Base-by-base conservation (phyloP, 2,797 vertebrate genomes). In the Sebastes steindachneri region DNA sequence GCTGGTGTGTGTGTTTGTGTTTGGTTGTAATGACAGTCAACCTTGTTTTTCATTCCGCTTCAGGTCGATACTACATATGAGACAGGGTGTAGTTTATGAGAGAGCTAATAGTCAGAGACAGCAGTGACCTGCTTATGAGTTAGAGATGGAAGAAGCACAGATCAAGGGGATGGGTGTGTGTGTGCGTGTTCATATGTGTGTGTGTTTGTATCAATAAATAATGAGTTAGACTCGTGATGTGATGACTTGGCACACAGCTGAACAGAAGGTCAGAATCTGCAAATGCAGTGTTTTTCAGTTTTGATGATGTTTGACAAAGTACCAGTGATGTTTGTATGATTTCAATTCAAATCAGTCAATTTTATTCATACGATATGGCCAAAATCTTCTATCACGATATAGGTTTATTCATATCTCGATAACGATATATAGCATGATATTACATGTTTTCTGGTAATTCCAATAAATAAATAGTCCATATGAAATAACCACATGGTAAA, bases 1-100 rank as follows among this genome's bases (percentile, higher is more conserved):
- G 64, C 28, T 25, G 57, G 58, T 64, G 65, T 72, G 65, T 72
- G 37, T 80, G 73, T 87, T 29, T 88, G 60, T 79, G 68, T 84
- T 71, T 69, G 48, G 28, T 35, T 53, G 66, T 83, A 86, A 85
- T 79, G 77, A 82, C 69, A 84, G 84, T 85, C 83, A 68, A 28
- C 66, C 84, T 84, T 86, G 74, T 88, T 84, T 89, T 91, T 83
- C 79, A 85, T 89, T 80, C 45, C 7, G 15, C 67, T 81, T 77
- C 21, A 48, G 84, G 84, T 93, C 88, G 66, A 93, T 89, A 80
- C 66, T 84, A 80, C 79, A 88, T 77, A 77, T 76, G 84, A 90
- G 75, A 83, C 74, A 65, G 48, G 62, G 64, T 76, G 64, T 86
- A 89, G 75, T 87, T 88, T 85, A 89, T 90, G 89, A 77, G 79